Evolutionary conservation across 2,888 invertebrate species (phyloP).

Genomic region (Drosophila helvetica): DNA sequence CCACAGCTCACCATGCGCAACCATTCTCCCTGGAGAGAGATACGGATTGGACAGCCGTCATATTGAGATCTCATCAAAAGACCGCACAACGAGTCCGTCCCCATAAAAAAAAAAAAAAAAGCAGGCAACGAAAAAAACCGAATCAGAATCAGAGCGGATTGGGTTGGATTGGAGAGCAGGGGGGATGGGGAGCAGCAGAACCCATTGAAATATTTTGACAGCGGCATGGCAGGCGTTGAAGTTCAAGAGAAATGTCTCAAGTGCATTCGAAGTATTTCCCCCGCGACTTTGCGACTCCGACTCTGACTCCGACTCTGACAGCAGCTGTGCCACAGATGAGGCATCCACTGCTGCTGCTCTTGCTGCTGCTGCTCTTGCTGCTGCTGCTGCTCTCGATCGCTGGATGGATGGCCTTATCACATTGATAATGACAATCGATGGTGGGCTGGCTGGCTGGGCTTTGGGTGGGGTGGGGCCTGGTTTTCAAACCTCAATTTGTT

Average conservation of each 20-base stretch:
- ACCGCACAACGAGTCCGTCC: constrained; percentile 65
- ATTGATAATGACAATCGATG: constrained; percentile 66
- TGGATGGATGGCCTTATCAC: constrained; percentile 52
- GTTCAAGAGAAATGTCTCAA: constrained; percentile 80
- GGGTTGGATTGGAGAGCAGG: background rate
- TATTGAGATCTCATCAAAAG: constrained; percentile 78
- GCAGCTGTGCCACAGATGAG: constrained; percentile 63
- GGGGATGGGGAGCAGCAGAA: background rate
- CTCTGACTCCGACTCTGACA: constrained; percentile 58
- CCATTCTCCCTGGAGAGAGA: constrained; percentile 8
- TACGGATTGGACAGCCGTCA: constrained; percentile 62
- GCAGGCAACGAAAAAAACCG: constrained; percentile 13
- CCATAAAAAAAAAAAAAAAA: constrained; percentile 24
- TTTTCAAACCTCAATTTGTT: constrained; percentile 61
- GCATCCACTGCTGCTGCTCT: constrained; percentile 16
- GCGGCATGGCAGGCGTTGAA: constrained; percentile 77
- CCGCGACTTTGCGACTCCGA: constrained; percentile 16
- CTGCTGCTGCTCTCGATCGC: constrained; percentile 26
- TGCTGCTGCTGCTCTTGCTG: constrained; percentile 4
- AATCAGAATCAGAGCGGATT: background rate
- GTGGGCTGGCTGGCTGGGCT: constrained; percentile 15
- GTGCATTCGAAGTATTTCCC: constrained; percentile 75
- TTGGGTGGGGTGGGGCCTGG: constrained; percentile 57
- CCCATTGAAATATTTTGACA: constrained; percentile 78
- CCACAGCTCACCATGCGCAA: too few species aligned